These are phyloP conservation scores for Thunnus thynnus DNA, from an alignment of 2,113 vertebrate species.

Conservation along the genomic window DNA sequence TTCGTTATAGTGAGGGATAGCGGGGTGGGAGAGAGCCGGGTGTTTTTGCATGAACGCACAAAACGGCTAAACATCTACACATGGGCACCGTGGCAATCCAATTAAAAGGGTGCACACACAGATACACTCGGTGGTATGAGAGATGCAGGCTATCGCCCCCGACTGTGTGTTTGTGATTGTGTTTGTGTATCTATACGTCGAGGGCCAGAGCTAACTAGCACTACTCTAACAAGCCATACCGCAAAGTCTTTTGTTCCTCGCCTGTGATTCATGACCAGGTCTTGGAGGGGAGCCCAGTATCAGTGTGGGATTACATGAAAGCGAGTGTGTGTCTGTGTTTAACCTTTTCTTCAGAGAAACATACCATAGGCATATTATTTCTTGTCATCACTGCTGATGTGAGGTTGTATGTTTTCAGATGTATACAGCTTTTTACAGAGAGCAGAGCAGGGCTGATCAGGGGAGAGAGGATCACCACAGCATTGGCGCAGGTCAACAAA, in stretches of 20 bases:
- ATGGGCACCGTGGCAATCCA: slow-evolving; percentile 65
- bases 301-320: slow-evolving; percentile 35
- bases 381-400: slow-evolving; percentile 17
- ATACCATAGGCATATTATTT: slow-evolving; percentile 30
- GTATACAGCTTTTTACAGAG: not conserved
- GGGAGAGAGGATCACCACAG: slow-evolving; percentile 9
- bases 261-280: slow-evolving; percentile 50
- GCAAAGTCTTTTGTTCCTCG: slow-evolving; percentile 54
- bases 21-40: slow-evolving; percentile 22
- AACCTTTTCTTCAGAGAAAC: slow-evolving; percentile 23
- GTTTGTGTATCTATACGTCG: slow-evolving; percentile 49
- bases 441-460: not conserved
- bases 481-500: slow-evolving; percentile 9
- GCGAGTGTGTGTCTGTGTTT: slow-evolving; percentile 26
- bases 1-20: slow-evolving; percentile 26
- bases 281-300: slow-evolving; percentile 44
- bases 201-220: slow-evolving; percentile 39
- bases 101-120: slow-evolving; percentile 59
- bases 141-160: slow-evolving; percentile 4
- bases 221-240: slow-evolving; percentile 48
- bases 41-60: slow-evolving; percentile 32
- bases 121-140: slow-evolving; percentile 22
- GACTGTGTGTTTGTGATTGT: slow-evolving; percentile 14
- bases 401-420: slow-evolving; percentile 27
- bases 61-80: slow-evolving; percentile 60